Evolutionary conservation across 2,113 vertebrate species (phyloP), one percentile per base, ranked within the genome.

Genomic region (Edolisoma coerulescens): DNA sequence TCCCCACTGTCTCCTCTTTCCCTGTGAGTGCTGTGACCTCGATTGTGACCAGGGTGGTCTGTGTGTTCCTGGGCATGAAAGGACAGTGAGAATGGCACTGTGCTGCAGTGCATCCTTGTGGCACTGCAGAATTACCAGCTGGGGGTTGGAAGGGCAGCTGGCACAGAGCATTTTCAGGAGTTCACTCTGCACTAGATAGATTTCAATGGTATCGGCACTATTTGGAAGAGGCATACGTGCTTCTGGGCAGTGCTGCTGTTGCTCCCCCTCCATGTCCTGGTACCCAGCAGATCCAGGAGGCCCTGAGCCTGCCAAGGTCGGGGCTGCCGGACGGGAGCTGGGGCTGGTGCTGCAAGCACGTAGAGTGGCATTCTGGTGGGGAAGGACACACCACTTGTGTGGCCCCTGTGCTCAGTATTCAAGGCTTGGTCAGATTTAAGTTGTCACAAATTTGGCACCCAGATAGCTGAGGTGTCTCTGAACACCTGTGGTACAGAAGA

Each of bases 241-340:
- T n/a, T 19, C 83, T 76, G 57, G 17, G 42, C 17, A 9, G 39
- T 16, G 44, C 9, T 30, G 33, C 16, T 3, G 0, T 14, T 1
- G 6, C 16, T 80, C 4, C 57, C 15, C 2, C 14, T 60, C 24
- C 0, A 0, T 15, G 12, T 13, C n/a, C 45, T 52, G 11, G 39
- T 4, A 10, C 13, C 30, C 3, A 6, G 35, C 13, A 49, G 68
- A 23, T 17, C 28, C 13, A 7, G 41, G n/a, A 52, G 18, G 18
- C 32, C 22, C 6, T 1, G 3, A 70, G 70, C 22, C 35, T 53
- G 28, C 27, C 20, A 17, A 30, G 42, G 44, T 16, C 1, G 1
- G 35, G 50, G 41, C 30, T 64, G 32, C 3, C 0, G 3, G 41
- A 41, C 60, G 53, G 89, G 60, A 78, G 27, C 28, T 61, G 61